These are phyloP conservation scores for Eledona agricola DNA, from an alignment of 2,888 invertebrate species.

Conservation along the genomic window DNA sequence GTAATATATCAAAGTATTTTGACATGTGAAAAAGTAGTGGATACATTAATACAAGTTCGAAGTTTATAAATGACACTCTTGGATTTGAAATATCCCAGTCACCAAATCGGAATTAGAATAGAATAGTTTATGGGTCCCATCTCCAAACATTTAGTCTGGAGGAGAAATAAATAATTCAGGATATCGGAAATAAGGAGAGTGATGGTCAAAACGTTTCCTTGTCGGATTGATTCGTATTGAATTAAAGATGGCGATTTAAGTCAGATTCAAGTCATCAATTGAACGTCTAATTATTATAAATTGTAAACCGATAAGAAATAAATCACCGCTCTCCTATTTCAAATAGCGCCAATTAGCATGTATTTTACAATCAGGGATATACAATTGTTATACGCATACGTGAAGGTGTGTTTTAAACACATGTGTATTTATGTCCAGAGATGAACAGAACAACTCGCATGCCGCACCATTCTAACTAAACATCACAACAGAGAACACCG, in stretches of 20 bases:
- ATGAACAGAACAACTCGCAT: slow-evolving; percentile 38
- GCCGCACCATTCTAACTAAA: slow-evolving; percentile 45
- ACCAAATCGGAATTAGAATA: slow-evolving; percentile 46
- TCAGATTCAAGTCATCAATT: slow-evolving; percentile 21
- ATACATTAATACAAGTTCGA: slow-evolving; percentile 54
- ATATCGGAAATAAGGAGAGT: slow-evolving; percentile 21
- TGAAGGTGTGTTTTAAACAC: slow-evolving; percentile 45
- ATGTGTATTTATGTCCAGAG: slow-evolving; percentile 38
- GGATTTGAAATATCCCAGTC: slow-evolving; percentile 40
- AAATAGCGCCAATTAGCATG: slow-evolving; percentile 35
- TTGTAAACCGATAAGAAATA: slow-evolving; percentile 33
- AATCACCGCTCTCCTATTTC: slow-evolving; percentile 25
- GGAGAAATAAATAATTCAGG: slow-evolving; percentile 35
- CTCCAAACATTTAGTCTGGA: slow-evolving; percentile 33
- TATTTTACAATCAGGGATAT: slow-evolving; percentile 40
- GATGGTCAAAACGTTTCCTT: slow-evolving; percentile 15
- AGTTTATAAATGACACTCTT: slow-evolving; percentile 52
- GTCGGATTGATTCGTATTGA: slow-evolving; percentile 13
- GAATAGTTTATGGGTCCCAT: slow-evolving; percentile 38
- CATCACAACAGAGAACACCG: slow-evolving; percentile 46
- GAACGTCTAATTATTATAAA: slow-evolving; percentile 30
- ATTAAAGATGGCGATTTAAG: slow-evolving; percentile 21
- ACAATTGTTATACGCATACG: slow-evolving; percentile 39
- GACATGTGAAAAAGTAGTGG: slow-evolving; percentile 56
- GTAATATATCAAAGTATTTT: slow-evolving; percentile 57